Conservation (phyloP, 2,113 vertebrate genomes). For the Mesocricetus auratus region DNA sequence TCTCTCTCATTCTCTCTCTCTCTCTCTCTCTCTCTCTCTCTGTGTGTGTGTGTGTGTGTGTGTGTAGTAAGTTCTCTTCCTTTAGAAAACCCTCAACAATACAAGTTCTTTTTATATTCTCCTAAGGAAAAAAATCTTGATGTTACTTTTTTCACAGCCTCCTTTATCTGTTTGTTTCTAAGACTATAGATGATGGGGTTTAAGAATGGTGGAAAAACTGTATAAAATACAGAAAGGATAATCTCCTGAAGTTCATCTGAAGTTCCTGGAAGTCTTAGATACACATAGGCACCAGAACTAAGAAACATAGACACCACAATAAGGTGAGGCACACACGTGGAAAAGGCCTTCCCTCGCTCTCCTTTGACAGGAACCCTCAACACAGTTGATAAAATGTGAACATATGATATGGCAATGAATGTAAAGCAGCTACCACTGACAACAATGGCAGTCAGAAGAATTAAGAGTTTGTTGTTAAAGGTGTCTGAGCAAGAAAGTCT, state of each 20-base stretch:
- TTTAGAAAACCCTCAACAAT: not conserved
- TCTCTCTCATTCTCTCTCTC: too few relatives aligned
- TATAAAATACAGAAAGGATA: conserved; percentile 58
- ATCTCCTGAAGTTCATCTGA: not conserved
- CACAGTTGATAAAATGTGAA: conserved; percentile 49
- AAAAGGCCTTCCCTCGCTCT: not conserved
- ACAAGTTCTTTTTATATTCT: not conserved
- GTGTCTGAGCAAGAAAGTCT: conserved; percentile 62
- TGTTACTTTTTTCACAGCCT: not conserved
- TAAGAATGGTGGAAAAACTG: conserved; percentile 52
- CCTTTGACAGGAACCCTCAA: conserved; percentile 20
- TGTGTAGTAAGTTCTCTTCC: too few relatives aligned
- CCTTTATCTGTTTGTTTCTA: conserved; percentile 58
- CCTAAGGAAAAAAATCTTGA: not conserved
- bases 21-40: too few relatives aligned
- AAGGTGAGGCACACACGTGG: conserved; percentile 67
- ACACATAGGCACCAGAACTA: conserved; percentile 25
- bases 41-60: not conserved
- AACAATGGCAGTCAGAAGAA: not conserved
- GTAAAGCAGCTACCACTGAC: not conserved
- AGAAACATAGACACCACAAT: conserved; percentile 53
- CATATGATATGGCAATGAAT: conserved; percentile 13
- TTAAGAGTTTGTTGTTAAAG: not conserved
- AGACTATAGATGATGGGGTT: conserved; percentile 69
- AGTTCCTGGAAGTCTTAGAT: conserved; percentile 17